phyloP scores from a whole-genome alignment of 2,888 invertebrate genomes.

The Tridacna crocea region DNA sequence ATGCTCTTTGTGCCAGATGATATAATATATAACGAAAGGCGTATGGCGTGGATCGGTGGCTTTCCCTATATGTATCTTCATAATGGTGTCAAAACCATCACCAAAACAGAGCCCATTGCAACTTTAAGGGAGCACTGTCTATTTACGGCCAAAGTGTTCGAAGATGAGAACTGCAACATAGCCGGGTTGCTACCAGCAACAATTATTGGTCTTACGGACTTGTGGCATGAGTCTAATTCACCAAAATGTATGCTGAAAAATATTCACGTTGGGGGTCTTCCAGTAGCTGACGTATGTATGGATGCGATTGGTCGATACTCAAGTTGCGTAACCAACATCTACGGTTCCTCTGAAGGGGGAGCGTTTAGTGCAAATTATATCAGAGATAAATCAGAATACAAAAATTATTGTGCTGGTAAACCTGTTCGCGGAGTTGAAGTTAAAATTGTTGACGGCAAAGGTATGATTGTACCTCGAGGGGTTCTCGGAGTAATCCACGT shows the following conservation, averaged over 20 bases:
- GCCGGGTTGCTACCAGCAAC: conserved; percentile 40
- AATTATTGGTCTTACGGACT: conserved; percentile 29
- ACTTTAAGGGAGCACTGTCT: conserved; percentile 34
- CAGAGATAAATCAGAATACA: not conserved
- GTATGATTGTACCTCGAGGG: conserved; percentile 32
- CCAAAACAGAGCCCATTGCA: conserved; percentile 29
- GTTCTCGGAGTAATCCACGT: conserved; percentile 28
- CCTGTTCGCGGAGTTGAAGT: conserved; percentile 42
- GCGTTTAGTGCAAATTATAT: conserved; percentile 13
- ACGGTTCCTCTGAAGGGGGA: conserved; percentile 43
- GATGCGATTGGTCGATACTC: conserved; percentile 31
- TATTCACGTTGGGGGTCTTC: conserved; percentile 40
- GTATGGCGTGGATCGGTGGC: conserved; percentile 46
- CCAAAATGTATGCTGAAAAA: conserved; percentile 26
- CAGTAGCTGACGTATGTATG: conserved; percentile 35
- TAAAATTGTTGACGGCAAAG: conserved; percentile 33
- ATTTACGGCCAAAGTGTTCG: conserved; percentile 36
- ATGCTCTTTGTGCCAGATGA: conserved; percentile 17
- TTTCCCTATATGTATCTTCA: conserved; percentile 48
- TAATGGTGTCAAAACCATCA: conserved; percentile 37
- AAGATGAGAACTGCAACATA: conserved; percentile 33
- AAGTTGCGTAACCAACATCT: conserved; percentile 24
- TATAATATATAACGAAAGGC: conserved; percentile 40
- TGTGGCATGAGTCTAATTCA: not conserved
- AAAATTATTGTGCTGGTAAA: conserved; percentile 26